Conservation (phyloP, 2,888 invertebrate genomes). For the Seira ritae region DNA sequence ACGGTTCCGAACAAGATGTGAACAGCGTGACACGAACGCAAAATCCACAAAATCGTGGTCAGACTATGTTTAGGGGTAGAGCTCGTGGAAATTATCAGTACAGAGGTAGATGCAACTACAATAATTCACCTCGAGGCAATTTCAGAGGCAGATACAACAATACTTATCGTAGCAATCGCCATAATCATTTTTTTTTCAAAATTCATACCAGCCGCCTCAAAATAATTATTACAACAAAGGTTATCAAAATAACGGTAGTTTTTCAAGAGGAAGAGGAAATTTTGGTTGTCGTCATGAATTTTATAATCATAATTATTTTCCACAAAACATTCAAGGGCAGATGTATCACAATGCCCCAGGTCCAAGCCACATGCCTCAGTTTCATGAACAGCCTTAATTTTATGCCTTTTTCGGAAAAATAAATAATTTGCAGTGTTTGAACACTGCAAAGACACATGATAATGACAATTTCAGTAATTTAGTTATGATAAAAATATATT, state of each 20-base stretch:
- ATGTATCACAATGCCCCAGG: not conserved
- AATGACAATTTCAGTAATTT: constrained; percentile 20
- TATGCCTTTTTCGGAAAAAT: constrained; percentile 14
- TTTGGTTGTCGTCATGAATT: not conserved
- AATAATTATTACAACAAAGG: not conserved
- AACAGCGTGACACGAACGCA: too few species aligned
- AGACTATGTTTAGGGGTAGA: too few species aligned
- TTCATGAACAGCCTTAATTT: not conserved
- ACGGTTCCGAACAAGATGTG: not conserved
- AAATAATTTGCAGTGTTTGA: not conserved
- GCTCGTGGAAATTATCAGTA: too few species aligned
- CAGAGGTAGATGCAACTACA: too few species aligned
- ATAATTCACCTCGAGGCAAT: not conserved
- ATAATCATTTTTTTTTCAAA: not conserved
- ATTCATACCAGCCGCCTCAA: constrained; percentile 15
- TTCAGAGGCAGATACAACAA: not conserved
- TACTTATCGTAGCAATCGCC: not conserved
- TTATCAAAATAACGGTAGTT: not conserved
- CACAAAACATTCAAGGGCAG: not conserved
- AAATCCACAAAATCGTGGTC: too few species aligned
- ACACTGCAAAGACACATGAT: not conserved
- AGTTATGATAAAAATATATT: constrained; percentile 19
- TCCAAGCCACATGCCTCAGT: not conserved
- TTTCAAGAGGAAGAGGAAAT: constrained; percentile 10
- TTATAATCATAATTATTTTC: not conserved